Conservation (phyloP, 2,888 invertebrate genomes). For the Rotaria macrura region DNA sequence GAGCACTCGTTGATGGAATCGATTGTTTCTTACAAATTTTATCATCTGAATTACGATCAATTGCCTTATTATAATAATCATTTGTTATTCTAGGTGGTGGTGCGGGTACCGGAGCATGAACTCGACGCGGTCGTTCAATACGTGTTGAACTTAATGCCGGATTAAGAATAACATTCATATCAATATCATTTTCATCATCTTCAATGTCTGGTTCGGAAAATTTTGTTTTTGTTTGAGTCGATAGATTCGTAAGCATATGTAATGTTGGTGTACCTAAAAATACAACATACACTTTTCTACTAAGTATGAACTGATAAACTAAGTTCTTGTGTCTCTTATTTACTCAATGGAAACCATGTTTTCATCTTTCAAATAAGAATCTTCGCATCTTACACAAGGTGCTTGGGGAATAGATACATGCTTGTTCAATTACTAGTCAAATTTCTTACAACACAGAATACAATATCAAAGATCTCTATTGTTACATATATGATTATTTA, state of each 20-base stretch:
- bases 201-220: neutral
- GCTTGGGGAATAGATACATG: too few relatives aligned
- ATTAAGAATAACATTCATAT: neutral
- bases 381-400: too few relatives aligned
- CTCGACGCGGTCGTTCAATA: neutral
- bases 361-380: too few relatives aligned
- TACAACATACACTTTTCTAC: too few relatives aligned
- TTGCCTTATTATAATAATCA: neutral
- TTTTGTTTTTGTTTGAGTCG: neutral
- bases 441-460: too few relatives aligned
- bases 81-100: neutral
- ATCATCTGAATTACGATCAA: neutral
- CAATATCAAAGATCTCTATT: too few relatives aligned
- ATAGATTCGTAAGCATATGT: neutral
- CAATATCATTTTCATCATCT: constrained; percentile 18
- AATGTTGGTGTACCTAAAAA: neutral
- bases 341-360: too few relatives aligned
- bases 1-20: neutral
- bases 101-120: neutral
- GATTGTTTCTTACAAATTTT: neutral
- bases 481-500: too few relatives aligned
- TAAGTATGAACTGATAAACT: too few relatives aligned
- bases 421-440: too few relatives aligned
- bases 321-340: too few relatives aligned
- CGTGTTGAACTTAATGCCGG: constrained; percentile 10